Base-by-base conservation (phyloP, 2,113 vertebrate genomes). In the Haemorhous mexicanus region DNA sequence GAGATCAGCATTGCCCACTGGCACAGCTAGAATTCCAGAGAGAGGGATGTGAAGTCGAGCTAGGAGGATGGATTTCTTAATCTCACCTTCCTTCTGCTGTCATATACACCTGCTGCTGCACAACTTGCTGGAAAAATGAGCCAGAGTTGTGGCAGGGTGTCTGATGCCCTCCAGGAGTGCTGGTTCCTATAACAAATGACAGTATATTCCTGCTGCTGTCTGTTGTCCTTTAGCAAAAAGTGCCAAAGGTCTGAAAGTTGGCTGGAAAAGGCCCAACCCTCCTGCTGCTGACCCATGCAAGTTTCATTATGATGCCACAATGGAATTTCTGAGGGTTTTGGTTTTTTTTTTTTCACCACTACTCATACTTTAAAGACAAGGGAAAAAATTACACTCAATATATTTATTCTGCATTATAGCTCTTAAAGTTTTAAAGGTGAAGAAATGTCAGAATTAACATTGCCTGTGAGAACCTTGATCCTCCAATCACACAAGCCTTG, bases 281-380 rank as follows among this genome's bases (percentile, higher is more conserved):
- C 55, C 67, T 70, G 47, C 30, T 95, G 78, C 84, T 88, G 84
- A 77, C 35, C 87, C 59, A 3, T 64, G 62, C 55, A 74, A 59
- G 85, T 94, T 95, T 96, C 87, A 35, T 53, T 95, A 86, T 90
- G 95, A 94, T 91, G 63, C 84, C 50, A 32, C 30, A 2, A 46
- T 78, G 78, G 81, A 93, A 95, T 93, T 91, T 94, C 69, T 87
- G 59, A 77, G 58, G 22, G 41, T 14, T 41, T 41, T n/a, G n/a
- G n/a, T n/a, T 24, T n/a, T 87, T 82, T 35, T 28, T 86, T 23
- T 84, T 75, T 30, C 55, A 33, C 39, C 44, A 7, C 52, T 80
- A 28, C 90, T 41, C 41, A 24, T 58, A 49, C 41, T 85, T 95
- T 12, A 83, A 91, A 85, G 85, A 70, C 55, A 91, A 77, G 11